These are phyloP conservation scores for Sialia sialis DNA, from an alignment of 2,113 vertebrate species.

Conservation along the genomic window DNA sequence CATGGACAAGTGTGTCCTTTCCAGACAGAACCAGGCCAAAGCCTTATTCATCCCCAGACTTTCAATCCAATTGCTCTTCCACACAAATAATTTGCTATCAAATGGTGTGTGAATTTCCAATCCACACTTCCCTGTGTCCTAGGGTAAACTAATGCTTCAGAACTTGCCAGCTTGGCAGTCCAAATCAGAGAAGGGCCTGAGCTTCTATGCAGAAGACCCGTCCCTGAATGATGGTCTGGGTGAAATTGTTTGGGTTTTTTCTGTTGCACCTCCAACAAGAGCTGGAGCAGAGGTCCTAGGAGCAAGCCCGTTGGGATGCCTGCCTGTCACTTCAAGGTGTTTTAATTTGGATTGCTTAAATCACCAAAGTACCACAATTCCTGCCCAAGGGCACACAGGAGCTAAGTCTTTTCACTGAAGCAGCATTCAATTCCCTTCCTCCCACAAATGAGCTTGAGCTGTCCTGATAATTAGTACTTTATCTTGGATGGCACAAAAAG, in stretches of 20 bases:
- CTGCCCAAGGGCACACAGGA: conserved; percentile 43
- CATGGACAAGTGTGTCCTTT: neutral
- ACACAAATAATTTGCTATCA: neutral
- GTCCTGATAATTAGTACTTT: conserved; percentile 68
- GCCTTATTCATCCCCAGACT: neutral
- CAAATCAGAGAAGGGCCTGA: neutral
- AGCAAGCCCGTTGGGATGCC: neutral
- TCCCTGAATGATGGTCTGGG: neutral
- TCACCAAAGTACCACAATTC: conserved; percentile 21
- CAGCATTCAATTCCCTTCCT: conserved; percentile 54
- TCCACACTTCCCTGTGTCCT: neutral
- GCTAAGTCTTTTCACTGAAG: conserved; percentile 50
- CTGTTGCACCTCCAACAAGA: neutral
- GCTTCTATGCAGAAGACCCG: neutral
- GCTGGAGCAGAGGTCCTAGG: neutral
- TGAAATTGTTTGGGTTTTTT: neutral
- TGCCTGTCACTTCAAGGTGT: conserved; percentile 32
- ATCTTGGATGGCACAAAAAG: conserved; percentile 49
- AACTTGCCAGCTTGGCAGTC: neutral
- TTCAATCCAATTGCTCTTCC: neutral
- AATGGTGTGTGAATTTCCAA: neutral
- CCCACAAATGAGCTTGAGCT: conserved; percentile 67
- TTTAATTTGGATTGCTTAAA: conserved; percentile 50
- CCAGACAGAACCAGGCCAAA: neutral
- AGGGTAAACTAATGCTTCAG: neutral